These are phyloP conservation scores for Gasterosteus nipponicus DNA, from an alignment of 2,113 vertebrate genomes.

Conservation along the genomic window DNA sequence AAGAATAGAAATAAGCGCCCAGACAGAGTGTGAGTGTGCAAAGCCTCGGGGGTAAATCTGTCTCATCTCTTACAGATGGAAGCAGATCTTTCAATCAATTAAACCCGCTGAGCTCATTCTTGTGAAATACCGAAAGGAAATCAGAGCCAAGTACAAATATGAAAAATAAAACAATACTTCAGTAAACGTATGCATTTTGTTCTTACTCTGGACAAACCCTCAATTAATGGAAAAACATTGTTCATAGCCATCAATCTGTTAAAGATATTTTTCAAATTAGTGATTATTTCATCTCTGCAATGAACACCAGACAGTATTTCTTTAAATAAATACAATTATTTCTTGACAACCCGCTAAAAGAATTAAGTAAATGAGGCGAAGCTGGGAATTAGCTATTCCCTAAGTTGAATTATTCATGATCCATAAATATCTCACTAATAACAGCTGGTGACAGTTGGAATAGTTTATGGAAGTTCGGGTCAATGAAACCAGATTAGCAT, in stretches of 20 bases:
- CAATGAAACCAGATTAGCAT: not conserved
- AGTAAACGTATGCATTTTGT: not conserved
- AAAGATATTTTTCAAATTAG: not conserved
- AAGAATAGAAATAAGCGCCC: not conserved
- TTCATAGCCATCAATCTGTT: not conserved
- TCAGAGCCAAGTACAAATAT: constrained; percentile 5
- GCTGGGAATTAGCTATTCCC: not conserved
- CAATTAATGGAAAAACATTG: not conserved
- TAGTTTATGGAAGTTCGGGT: not conserved
- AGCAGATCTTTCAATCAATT: constrained; percentile 24
- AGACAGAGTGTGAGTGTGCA: not conserved
- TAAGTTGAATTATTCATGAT: not conserved
- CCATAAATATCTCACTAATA: not conserved
- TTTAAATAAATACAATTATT: not conserved
- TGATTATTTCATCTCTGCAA: not conserved
- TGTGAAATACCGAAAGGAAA: not conserved
- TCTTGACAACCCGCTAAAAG: not conserved
- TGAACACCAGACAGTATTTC: not conserved
- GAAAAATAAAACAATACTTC: constrained; percentile 14
- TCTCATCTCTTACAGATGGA: constrained; percentile 22
- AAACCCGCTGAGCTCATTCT: constrained; percentile 12
- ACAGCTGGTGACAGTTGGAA: not conserved
- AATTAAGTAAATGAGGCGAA: not conserved
- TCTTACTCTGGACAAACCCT: not conserved
- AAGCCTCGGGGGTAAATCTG: constrained; percentile 15